A percentile compares a stretch with the other conserved stretches of the same genome.
phyloP scores from a whole-genome alignment of 2,113 vertebrate species.

The Leucopternis melanops region DNA sequence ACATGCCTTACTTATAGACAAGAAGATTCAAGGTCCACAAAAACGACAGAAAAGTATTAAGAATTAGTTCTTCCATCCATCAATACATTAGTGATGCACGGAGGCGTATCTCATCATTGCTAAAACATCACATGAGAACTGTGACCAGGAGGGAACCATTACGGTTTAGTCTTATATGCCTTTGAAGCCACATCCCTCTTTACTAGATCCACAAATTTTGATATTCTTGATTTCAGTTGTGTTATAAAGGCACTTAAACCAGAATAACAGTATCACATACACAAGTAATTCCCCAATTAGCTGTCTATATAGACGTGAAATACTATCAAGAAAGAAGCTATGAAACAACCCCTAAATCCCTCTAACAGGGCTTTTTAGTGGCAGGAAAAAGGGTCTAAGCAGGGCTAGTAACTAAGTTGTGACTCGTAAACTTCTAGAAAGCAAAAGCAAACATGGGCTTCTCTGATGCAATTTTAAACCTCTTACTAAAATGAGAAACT shows the following conservation, averaged over 20 bases:
- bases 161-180: neutral
- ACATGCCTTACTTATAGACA: neutral
- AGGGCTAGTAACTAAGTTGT: neutral
- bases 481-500: neutral
- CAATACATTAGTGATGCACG: fast-evolving
- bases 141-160: neutral
- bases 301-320: neutral
- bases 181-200: neutral
- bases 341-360: neutral
- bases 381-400: neutral
- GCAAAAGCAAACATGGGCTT: neutral
- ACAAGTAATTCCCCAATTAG: neutral
- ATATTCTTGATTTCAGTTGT: neutral
- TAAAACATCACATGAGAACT: neutral
- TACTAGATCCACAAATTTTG: neutral
- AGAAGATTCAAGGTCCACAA: neutral
- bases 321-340: neutral
- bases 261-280: neutral
- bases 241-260: neutral
- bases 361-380: neutral
- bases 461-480: neutral
- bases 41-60: neutral
- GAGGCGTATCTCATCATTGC: neutral
- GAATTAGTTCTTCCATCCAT: neutral
- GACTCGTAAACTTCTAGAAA: neutral